Base-by-base conservation (phyloP, 2,113 vertebrate species). In the Canis aureus region DNA sequence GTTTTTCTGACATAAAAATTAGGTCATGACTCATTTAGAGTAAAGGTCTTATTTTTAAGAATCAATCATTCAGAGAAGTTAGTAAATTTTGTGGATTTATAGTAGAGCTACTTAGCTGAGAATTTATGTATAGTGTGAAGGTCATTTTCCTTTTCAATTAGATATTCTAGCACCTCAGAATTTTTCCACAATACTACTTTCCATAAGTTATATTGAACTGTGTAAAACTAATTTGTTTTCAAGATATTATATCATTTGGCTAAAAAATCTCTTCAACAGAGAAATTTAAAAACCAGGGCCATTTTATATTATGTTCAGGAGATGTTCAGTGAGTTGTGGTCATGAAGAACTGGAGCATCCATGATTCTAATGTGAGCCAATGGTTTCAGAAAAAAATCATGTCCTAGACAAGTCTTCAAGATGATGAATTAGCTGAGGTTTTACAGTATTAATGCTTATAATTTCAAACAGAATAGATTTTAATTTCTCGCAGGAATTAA, bases 401-500 rank as follows among this genome's bases (percentile, higher is more conserved):
- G 27, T 49, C 49, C 87, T 91, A 11, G 20, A 13, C 76, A 71
- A 73, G 29, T 82, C 38, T 95, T 67, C 5, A 62, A 93, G 29
- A 38, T 76, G 53, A 95, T 94, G 29, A 83, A 64, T 90, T 59
- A 8, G 43, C 35, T 81, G 7, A 15, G 78, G 59, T 71, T 62
- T 74, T 51, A 17, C 3, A 35, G 57, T 89, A 83, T 62, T 55
- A 89, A 73, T 82, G 62, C 78, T 73, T 91, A 19, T 86, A 79
- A 86, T 91, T 91, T 92, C 67, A 93, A 96, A 96, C 27, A 87
- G 17, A 96, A 83, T 55, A 38, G 89, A 92, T 79, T 97, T 96
- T 96, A 87, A 97, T 92, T 96, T 96, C 90, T 92, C 97, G 71
- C 83, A 87, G 90, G 83, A 98, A 89, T 96, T 89, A 97, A 94